A percentile compares a stretch with the other conserved stretches of the same genome.
Evolutionary conservation across 2,888 invertebrate genomes (phyloP).

Genomic region (Chloromyia formosa): DNA sequence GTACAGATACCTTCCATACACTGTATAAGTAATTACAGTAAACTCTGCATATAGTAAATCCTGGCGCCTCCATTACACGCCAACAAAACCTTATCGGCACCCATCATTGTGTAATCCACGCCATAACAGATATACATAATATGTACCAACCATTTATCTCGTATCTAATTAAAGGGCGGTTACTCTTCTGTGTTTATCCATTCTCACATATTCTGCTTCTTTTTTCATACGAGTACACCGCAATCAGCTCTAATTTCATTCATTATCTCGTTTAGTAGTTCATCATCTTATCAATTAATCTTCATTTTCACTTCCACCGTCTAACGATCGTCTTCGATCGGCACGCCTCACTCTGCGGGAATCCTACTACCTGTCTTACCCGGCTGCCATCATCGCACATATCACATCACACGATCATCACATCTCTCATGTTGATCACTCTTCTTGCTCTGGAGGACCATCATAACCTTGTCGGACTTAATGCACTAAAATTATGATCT

Average conservation of each 20-base stretch:
- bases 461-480: conserved; percentile 32
- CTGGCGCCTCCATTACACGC: too few species aligned
- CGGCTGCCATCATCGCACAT: neutral
- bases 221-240: neutral
- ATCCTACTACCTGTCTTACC: conserved; percentile 31
- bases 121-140: too few species aligned
- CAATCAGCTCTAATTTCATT: neutral
- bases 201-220: neutral
- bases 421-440: conserved; percentile 3
- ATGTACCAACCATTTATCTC: too few species aligned
- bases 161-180: too few species aligned
- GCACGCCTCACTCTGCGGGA: conserved; percentile 16
- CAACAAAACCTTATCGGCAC: too few species aligned
- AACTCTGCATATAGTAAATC: too few species aligned
- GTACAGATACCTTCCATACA: too few species aligned
- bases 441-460: neutral
- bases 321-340: conserved; percentile 23
- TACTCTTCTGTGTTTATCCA: too few species aligned
- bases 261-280: conserved; percentile 28
- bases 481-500: conserved; percentile 37
- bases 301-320: conserved; percentile 6
- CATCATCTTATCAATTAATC: conserved; percentile 30
- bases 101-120: too few species aligned
- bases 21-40: too few species aligned
- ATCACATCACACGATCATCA: neutral